phyloP scores from a whole-genome alignment of 2,113 vertebrate species.

The Aphelocoma coerulescens region DNA sequence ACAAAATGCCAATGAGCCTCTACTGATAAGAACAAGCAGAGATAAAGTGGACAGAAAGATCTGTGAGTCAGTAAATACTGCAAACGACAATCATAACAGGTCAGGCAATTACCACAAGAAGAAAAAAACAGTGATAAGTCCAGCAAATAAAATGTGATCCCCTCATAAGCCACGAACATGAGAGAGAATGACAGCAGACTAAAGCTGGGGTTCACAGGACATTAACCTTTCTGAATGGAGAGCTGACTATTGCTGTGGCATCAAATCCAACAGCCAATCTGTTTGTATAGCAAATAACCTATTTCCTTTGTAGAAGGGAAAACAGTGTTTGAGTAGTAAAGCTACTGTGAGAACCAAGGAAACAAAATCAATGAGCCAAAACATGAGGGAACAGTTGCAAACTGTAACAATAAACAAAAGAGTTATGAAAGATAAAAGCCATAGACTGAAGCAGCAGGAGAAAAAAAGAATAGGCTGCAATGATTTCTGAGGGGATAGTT shows the following conservation, averaged over 20 bases:
- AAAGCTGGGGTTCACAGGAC: background rate
- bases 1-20: background rate
- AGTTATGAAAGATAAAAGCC: background rate
- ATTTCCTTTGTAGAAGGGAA: background rate
- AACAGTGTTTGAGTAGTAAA: background rate
- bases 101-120: conserved; percentile 4
- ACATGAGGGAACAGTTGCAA: background rate
- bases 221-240: conserved; percentile 14
- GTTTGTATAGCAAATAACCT: conserved; percentile 1
- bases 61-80: background rate
- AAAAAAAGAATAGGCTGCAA: background rate
- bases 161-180: background rate
- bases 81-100: background rate
- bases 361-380: conserved; percentile 32
- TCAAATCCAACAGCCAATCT: background rate
- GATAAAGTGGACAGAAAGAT: background rate
- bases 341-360: background rate
- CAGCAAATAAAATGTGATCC: conserved; percentile 31
- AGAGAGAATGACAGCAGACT: background rate
- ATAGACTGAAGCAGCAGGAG: background rate
- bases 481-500: background rate
- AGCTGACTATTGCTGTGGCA: background rate
- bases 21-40: background rate
- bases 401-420: background rate
- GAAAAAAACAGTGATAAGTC: background rate